A percentile compares a stretch with the other conserved stretches of the same genome.
Evolutionary conservation across 2,888 invertebrate species (phyloP).

Genomic region (Phalera bucephala): DNA sequence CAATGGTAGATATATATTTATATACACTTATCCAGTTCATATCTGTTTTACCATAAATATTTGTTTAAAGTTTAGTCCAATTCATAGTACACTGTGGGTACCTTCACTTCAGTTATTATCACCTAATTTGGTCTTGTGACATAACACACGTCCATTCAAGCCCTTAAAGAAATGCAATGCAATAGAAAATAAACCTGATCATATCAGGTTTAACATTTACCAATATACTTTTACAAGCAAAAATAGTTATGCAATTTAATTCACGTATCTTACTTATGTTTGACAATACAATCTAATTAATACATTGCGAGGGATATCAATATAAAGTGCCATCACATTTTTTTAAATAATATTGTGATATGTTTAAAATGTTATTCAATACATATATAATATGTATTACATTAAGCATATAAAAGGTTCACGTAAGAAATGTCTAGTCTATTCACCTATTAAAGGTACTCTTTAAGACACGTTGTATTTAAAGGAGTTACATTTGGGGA

Average conservation of each 20-base stretch:
- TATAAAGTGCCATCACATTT: conserved; percentile 32
- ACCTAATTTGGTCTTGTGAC: conserved; percentile 33
- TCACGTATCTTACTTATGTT: background rate
- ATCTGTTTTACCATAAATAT: too few species aligned
- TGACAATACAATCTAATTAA: conserved; percentile 16
- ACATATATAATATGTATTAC: conserved; percentile 55
- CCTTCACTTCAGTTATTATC: conserved; percentile 15
- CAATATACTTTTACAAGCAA: conserved; percentile 18
- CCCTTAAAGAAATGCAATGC: conserved; percentile 15
- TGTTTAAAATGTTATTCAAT: conserved; percentile 45
- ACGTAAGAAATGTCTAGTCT: conserved; percentile 45
- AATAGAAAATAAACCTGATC: conserved; percentile 26
- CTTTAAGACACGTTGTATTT: conserved; percentile 74
- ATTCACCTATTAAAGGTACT: conserved; percentile 74
- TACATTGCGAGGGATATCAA: conserved; percentile 25
- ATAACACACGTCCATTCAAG: conserved; percentile 15
- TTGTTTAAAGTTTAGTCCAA: conserved; percentile 5
- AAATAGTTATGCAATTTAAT: conserved; percentile 22
- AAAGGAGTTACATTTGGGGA: conserved; percentile 44
- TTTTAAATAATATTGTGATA: conserved; percentile 41
- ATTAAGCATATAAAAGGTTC: conserved; percentile 37
- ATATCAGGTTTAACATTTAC: conserved; percentile 20
- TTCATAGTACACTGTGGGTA: conserved; percentile 8
- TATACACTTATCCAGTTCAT: background rate
- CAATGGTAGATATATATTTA: background rate